A percentile compares a stretch with the other conserved stretches of the same genome.
These are phyloP conservation scores for Neomonachus schauinslandi DNA, from an alignment of 2,113 vertebrate genomes.

Conservation along the genomic window DNA sequence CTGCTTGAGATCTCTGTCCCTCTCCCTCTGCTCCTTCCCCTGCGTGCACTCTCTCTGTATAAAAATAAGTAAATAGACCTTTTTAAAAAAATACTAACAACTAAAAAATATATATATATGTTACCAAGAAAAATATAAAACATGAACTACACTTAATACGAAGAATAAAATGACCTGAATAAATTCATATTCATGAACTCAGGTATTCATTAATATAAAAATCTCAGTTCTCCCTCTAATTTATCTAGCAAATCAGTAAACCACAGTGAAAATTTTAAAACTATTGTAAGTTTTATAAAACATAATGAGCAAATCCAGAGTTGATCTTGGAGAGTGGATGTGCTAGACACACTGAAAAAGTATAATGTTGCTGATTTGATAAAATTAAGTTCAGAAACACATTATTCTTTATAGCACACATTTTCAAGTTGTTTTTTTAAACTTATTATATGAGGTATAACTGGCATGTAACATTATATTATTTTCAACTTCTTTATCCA, in stretches of 20 bases:
- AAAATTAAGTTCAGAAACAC: not conserved
- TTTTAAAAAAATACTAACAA: not conserved
- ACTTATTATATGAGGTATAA: not conserved
- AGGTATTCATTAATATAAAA: not conserved
- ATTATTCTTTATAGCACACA: not conserved
- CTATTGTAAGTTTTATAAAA: not conserved
- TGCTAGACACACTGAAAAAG: not conserved
- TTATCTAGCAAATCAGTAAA: not conserved
- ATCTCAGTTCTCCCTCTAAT: not conserved
- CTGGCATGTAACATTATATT: not conserved
- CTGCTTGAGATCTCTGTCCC: not conserved
- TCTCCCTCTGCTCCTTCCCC: not conserved
- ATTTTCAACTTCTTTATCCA: not conserved
- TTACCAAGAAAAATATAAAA: not conserved
- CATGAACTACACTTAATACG: not conserved
- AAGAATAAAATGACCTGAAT: not conserved
- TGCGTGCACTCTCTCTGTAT: not conserved
- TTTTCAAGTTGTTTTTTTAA: not conserved
- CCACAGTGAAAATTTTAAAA: not conserved
- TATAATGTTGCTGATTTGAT: not conserved
- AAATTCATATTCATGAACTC: not conserved
- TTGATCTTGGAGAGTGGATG: not conserved
- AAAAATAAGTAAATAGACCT: not conserved
- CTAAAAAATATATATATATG: not conserved
- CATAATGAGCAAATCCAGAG: not conserved